Conservation (phyloP, 2,113 vertebrate genomes). For the Aspidoscelis tigris region DNA sequence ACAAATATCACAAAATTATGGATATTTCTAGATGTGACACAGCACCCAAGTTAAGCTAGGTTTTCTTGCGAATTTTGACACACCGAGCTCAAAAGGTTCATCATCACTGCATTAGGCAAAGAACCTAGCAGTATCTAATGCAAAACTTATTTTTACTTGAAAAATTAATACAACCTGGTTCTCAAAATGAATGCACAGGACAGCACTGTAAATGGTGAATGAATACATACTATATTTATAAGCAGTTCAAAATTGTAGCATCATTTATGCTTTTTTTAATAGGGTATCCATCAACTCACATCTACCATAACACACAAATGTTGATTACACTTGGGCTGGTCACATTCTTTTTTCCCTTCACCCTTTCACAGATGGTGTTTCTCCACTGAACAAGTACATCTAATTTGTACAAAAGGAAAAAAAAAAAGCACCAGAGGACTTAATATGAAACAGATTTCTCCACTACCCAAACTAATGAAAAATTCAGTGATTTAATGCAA, state of each 20-base stretch:
- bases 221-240: not conserved
- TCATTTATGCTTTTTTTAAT: not conserved
- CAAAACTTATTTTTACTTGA: too few relatives aligned
- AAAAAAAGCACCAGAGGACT: not conserved
- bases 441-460: not conserved
- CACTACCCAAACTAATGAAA: constrained; percentile 17
- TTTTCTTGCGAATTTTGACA: too few relatives aligned
- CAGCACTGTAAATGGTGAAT: not conserved
- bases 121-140: too few relatives aligned
- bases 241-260: not conserved
- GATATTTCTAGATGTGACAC: too few relatives aligned
- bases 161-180: not conserved
- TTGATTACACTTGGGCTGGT: not conserved
- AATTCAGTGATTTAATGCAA: constrained; percentile 26
- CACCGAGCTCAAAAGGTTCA: too few relatives aligned
- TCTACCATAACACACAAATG: not conserved
- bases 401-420: not conserved
- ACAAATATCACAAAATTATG: too few relatives aligned
- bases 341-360: not conserved
- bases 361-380: not conserved
- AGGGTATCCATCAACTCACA: not conserved
- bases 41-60: too few relatives aligned
- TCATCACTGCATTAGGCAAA: too few relatives aligned
- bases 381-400: not conserved
- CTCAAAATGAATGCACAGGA: not conserved